These are phyloP conservation scores for Microtus oregoni DNA, from an alignment of 2,113 vertebrate species.

Conservation along the genomic window DNA sequence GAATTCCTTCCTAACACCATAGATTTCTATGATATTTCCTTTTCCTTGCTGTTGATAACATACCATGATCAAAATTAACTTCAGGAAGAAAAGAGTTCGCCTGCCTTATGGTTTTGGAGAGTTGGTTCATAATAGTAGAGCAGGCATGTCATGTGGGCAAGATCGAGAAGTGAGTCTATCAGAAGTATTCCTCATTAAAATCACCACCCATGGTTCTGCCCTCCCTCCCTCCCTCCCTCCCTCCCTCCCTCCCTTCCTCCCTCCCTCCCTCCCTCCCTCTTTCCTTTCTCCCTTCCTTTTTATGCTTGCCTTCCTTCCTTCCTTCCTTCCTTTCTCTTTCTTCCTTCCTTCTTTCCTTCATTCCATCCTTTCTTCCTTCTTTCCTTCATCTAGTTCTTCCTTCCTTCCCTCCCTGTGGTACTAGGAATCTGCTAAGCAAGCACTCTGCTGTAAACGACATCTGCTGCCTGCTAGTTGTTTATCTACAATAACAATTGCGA, in stretches of 20 bases:
- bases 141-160: not conserved
- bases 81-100: not conserved
- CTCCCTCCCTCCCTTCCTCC: not conserved
- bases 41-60: not conserved
- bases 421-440: not conserved
- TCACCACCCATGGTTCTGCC: not conserved
- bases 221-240: not conserved
- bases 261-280: too few relatives aligned
- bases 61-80: not conserved
- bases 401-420: not conserved
- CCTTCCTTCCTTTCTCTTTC: too few relatives aligned
- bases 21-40: not conserved
- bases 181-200: not conserved
- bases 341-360: not conserved
- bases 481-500: not conserved
- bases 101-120: not conserved
- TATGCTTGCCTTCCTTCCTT: too few relatives aligned
- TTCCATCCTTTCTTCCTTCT: rapidly evolving
- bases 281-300: too few relatives aligned
- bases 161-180: not conserved
- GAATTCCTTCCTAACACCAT: not conserved
- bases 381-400: too few relatives aligned
- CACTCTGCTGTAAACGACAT: not conserved
- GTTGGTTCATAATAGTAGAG: too few relatives aligned
- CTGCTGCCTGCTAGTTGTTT: not conserved